Percentiles rank a stretch among this genome's conserved stretches.
These are phyloP conservation scores for Bombus sibiricus DNA, from an alignment of 1,140 invertebrate species.

Conservation along the genomic window DNA sequence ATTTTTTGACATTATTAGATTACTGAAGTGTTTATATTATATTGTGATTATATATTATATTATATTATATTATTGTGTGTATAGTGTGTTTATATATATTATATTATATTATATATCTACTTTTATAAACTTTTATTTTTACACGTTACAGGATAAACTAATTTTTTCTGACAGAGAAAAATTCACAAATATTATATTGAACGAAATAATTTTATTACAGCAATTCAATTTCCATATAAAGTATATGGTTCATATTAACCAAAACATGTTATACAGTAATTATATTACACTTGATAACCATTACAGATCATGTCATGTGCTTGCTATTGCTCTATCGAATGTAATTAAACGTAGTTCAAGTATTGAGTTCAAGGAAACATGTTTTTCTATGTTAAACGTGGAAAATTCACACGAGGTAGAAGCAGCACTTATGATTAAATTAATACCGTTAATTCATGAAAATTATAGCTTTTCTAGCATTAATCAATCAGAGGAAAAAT, in stretches of 20 bases:
- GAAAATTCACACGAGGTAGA: conserved; percentile 52
- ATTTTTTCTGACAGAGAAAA: conserved; percentile 28
- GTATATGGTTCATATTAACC: conserved; percentile 57
- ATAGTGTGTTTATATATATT: no score
- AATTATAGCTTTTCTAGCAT: conserved; percentile 48
- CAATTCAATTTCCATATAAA: conserved; percentile 59
- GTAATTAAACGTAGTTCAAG: conserved; percentile 71
- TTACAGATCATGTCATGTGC: conserved; percentile 61
- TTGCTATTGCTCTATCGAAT: conserved; percentile 62
- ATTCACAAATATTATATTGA: conserved; percentile 57
- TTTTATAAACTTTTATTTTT: neutral
- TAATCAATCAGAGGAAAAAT: neutral
- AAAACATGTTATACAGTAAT: conserved; percentile 56
- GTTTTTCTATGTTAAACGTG: conserved; percentile 61
- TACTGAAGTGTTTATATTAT: neutral
- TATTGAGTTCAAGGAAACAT: conserved; percentile 66
- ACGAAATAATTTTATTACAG: conserved; percentile 58
- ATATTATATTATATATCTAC: neutral
- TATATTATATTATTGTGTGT: no score
- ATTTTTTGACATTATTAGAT: neutral
- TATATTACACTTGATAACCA: conserved; percentile 54
- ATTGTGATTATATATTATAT: no score
- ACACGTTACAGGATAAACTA: conserved; percentile 65
- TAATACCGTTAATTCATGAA: conserved; percentile 60
- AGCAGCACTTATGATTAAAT: conserved; percentile 48